Conservation (phyloP, 2,113 vertebrate genomes). For the Nipponia nippon region DNA sequence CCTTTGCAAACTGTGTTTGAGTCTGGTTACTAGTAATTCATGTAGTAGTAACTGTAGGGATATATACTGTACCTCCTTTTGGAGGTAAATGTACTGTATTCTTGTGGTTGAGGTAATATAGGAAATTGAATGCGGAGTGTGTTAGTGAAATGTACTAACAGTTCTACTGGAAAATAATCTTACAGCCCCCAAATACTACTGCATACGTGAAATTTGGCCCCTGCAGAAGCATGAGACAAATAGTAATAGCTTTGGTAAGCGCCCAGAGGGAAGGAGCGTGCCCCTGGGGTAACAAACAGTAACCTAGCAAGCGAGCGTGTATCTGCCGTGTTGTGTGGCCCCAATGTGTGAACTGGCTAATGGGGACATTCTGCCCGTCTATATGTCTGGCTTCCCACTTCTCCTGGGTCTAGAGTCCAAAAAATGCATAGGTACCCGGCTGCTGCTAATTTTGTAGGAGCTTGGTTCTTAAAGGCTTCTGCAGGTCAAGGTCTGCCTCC, state of each 20-base stretch:
- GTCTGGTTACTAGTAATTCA: background rate
- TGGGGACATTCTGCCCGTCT: background rate
- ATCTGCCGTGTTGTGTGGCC: background rate
- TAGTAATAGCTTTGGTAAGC: background rate
- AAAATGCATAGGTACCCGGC: rapidly evolving
- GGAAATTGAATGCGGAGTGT: background rate
- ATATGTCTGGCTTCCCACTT: rapidly evolving
- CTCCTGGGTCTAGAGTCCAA: background rate
- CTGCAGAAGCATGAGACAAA: background rate
- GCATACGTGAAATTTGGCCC: rapidly evolving
- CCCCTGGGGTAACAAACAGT: background rate
- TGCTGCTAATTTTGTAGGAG: background rate
- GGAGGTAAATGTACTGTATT: background rate
- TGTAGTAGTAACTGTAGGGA: background rate
- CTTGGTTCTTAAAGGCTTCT: background rate
- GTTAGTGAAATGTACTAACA: background rate
- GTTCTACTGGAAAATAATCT: background rate
- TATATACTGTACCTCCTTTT: background rate
- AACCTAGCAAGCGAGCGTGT: rapidly evolving
- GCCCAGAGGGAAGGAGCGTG: background rate
- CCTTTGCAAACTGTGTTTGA: background rate
- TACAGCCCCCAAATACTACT: background rate
- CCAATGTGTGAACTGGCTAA: rapidly evolving
- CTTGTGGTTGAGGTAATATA: background rate
- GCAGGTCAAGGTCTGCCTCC: background rate